Conservation (phyloP, 2,797 vertebrate species). For the Sebastes vulpes region DNA sequence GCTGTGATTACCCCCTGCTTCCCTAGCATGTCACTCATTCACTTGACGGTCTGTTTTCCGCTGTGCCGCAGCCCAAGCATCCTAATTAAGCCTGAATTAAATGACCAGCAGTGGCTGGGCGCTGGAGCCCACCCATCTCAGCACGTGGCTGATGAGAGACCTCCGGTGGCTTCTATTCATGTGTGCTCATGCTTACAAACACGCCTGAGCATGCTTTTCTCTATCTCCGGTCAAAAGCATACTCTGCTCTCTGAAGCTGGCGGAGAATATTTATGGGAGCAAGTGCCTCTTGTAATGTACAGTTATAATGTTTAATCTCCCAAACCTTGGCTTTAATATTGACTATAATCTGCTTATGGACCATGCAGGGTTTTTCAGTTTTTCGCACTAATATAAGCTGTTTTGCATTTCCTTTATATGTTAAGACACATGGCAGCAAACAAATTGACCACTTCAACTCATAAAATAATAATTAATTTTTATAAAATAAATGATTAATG, state of each 20-base stretch:
- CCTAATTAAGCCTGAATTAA: constrained; percentile 75
- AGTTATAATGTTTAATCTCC: background rate
- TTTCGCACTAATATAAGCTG: background rate
- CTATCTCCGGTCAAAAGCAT: background rate
- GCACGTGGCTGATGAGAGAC: constrained; percentile 45
- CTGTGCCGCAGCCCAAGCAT: constrained; percentile 59
- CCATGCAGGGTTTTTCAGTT: background rate
- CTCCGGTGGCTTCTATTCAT: constrained; percentile 44
- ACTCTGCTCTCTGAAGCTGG: background rate
- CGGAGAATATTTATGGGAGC: background rate
- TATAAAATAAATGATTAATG: background rate
- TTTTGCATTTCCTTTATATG: background rate
- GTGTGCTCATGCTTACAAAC: constrained; percentile 36
- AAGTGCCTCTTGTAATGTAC: background rate
- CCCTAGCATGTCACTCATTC: constrained; percentile 68
- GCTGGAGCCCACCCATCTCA: constrained; percentile 54
- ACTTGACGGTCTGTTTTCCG: constrained; percentile 52
- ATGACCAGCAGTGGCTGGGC: constrained; percentile 63
- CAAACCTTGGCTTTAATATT: background rate
- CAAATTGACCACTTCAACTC: background rate
- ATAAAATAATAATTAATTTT: background rate
- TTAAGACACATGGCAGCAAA: background rate
- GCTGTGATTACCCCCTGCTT: constrained; percentile 65
- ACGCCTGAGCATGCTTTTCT: background rate
- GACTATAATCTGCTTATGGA: background rate